Percentiles rank a stretch among this genome's conserved stretches.
phyloP scores from a whole-genome alignment of 2,797 vertebrate species.

The Xiphorhynchus erythropygius region DNA sequence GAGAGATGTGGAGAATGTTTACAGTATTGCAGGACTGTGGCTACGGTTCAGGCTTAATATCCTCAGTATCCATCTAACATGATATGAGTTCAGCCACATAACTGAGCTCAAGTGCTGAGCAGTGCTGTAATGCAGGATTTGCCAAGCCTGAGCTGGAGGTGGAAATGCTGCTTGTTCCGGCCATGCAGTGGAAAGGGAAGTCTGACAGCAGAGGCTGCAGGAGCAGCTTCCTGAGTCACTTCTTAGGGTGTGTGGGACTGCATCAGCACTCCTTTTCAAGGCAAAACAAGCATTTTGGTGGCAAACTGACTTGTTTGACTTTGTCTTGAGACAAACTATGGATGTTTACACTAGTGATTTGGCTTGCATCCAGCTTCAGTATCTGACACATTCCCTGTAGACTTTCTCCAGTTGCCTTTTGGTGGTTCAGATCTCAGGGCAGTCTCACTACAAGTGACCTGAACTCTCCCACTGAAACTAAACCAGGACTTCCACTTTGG shows the following conservation, averaged over 20 bases:
- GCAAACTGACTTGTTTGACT: neutral
- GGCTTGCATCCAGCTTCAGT: neutral
- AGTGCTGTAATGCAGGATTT: neutral
- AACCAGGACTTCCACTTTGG: neutral
- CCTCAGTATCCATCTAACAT: neutral
- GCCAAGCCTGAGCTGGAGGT: neutral
- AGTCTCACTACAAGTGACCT: neutral
- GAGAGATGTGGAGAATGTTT: neutral
- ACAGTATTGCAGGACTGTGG: neutral
- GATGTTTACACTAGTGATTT: neutral
- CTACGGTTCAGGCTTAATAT: neutral
- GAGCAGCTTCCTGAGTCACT: neutral
- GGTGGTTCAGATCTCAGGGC: neutral
- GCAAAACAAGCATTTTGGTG: neutral
- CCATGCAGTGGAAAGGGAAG: neutral
- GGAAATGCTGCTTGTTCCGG: neutral
- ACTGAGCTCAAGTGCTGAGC: neutral
- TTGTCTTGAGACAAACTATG: neutral
- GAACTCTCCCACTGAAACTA: neutral
- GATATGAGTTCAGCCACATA: neutral
- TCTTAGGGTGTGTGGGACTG: fast-evolving
- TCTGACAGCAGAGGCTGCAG: neutral
- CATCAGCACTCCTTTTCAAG: neutral
- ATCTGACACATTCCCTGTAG: neutral
- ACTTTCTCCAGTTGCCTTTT: neutral